These are phyloP conservation scores for Norana najaformis DNA, from an alignment of 2,888 invertebrate genomes.

Conservation along the genomic window DNA sequence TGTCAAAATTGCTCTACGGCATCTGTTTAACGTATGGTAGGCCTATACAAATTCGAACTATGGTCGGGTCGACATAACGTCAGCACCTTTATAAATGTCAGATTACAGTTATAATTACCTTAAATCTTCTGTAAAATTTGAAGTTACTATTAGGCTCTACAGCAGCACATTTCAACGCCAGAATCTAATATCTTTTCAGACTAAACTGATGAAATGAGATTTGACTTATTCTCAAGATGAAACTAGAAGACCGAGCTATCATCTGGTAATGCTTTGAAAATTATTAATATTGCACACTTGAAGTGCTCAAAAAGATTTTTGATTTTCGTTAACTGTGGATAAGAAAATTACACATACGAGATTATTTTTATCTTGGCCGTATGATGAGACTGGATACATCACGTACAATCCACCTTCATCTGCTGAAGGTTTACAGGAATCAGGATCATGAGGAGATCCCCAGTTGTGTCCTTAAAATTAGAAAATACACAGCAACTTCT, in stretches of 20 bases:
- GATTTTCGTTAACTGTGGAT: neutral
- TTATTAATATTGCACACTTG: neutral
- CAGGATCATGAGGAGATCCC: neutral
- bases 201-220: no score
- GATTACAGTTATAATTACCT: no score
- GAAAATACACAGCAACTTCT: neutral
- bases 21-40: neutral
- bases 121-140: no score
- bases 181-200: neutral
- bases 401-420: neutral
- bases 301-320: neutral
- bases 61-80: no score
- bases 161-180: neutral
- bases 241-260: neutral
- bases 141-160: no score
- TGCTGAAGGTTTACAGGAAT: neutral
- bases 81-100: no score
- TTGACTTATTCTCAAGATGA: neutral
- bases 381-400: neutral
- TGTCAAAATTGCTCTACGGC: neutral
- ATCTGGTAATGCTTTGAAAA: neutral
- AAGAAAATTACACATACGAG: no score
- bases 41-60: neutral
- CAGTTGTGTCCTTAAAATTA: neutral
- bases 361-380: neutral